phyloP scores from a whole-genome alignment of 2,113 vertebrate genomes.

The Macaca nemestrina region DNA sequence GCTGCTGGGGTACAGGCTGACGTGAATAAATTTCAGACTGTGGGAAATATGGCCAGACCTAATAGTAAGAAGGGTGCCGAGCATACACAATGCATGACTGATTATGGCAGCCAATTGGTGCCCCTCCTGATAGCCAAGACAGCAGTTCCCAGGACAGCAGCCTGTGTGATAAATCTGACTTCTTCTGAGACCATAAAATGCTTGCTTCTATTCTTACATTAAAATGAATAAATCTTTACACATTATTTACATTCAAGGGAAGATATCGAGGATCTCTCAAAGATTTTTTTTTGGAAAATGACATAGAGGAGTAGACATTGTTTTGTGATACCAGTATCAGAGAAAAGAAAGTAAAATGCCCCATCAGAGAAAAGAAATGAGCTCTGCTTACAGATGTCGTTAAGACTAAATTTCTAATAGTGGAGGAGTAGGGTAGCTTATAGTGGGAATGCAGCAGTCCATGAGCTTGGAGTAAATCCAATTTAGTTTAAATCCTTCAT shows the following conservation, averaged over 20 bases:
- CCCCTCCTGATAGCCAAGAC: slow-evolving; percentile 26
- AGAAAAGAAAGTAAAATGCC: slow-evolving; percentile 13
- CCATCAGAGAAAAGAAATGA: neutral
- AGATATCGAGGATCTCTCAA: slow-evolving; percentile 19
- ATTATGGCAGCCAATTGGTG: slow-evolving; percentile 20
- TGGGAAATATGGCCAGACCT: slow-evolving; percentile 77
- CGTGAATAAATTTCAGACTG: slow-evolving; percentile 77
- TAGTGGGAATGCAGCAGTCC: neutral
- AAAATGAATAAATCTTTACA: slow-evolving; percentile 62
- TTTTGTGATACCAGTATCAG: neutral
- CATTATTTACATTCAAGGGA: slow-evolving; percentile 49
- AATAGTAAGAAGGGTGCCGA: slow-evolving; percentile 56
- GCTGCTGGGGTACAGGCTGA: slow-evolving; percentile 74
- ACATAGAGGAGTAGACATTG: neutral
- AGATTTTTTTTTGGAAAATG: neutral
- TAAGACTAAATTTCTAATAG: neutral
- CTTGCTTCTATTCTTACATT: neutral
- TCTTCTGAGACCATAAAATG: slow-evolving; percentile 41
- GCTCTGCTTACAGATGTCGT: neutral
- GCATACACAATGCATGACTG: slow-evolving; percentile 70
- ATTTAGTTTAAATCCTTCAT: neutral
- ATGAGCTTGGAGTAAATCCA: neutral
- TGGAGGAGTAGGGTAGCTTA: neutral
- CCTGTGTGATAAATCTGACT: slow-evolving; percentile 54
- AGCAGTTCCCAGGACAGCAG: neutral